phyloP scores from a whole-genome alignment of 1,140 invertebrate genomes.

The Pomacea maculata region DNA sequence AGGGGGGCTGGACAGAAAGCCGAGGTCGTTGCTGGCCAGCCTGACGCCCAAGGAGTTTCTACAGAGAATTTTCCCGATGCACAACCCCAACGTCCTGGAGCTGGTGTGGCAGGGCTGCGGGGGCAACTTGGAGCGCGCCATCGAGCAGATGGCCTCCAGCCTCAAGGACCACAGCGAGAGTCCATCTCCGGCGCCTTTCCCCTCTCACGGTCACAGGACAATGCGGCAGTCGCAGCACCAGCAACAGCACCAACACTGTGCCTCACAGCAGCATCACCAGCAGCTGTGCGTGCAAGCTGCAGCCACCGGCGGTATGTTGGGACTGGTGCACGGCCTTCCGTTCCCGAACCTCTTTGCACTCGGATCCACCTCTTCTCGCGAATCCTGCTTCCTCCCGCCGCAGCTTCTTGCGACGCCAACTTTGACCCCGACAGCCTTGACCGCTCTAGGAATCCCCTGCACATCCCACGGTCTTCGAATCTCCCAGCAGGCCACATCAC shows the following conservation, averaged over 20 bases:
- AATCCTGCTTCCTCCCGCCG: too few species aligned
- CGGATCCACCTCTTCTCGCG: background rate
- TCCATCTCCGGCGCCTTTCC: background rate
- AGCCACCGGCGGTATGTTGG: slow-evolving; percentile 7
- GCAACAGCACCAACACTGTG: slow-evolving; percentile 3
- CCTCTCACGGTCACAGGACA: background rate
- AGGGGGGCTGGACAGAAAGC: slow-evolving; percentile 23
- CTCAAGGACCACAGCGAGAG: slow-evolving; percentile 18
- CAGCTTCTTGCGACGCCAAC: too few species aligned
- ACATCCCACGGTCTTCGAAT: too few species aligned
- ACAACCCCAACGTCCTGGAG: slow-evolving; percentile 48
- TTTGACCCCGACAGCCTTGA: too few species aligned
- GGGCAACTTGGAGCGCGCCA: slow-evolving; percentile 44
- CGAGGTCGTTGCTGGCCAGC: slow-evolving; percentile 24
- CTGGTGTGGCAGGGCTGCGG: slow-evolving; percentile 52
- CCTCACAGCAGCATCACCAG: slow-evolving; percentile 4
- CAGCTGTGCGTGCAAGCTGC: slow-evolving; percentile 14
- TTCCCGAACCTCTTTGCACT: background rate
- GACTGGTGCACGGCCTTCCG: background rate
- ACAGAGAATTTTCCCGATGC: slow-evolving; percentile 44
- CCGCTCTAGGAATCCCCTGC: too few species aligned
- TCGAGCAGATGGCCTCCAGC: slow-evolving; percentile 44
- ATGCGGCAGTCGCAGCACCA: background rate
- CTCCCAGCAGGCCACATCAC: too few species aligned
- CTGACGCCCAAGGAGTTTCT: slow-evolving; percentile 43